Conservation (phyloP, 64 coral and sea anemone species). For the Catalaphyllia jardinei region DNA sequence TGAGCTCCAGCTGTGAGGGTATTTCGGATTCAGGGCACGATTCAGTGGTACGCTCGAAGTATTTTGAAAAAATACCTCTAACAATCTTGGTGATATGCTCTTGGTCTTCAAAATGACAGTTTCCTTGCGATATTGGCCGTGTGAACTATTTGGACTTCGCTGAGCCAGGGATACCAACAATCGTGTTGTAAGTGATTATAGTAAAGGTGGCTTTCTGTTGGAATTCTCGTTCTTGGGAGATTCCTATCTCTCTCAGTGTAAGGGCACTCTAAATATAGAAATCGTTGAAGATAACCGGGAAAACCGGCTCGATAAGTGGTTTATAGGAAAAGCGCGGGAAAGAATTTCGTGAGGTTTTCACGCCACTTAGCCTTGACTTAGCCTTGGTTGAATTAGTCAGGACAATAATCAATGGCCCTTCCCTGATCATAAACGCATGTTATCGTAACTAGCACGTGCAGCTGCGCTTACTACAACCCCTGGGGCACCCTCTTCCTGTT, state of each 20-base stretch:
- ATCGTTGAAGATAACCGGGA: background rate
- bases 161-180: background rate
- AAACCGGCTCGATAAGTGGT: background rate
- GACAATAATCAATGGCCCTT: background rate
- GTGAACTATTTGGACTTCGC: background rate
- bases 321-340: background rate
- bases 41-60: background rate
- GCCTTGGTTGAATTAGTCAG: background rate
- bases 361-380: background rate
- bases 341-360: background rate
- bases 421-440: background rate
- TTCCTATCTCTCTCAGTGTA: background rate
- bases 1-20: constrained; percentile 12
- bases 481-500: background rate
- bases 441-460: background rate
- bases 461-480: background rate
- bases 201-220: background rate
- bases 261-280: background rate
- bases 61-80: background rate
- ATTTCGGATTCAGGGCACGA: constrained; percentile 5
- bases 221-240: background rate
- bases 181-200: background rate
- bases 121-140: background rate
- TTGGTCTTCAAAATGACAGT: background rate
- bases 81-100: too few relatives aligned